Percentiles rank a stretch among this genome's conserved stretches.
Conservation (phyloP, 1,140 invertebrate species). For the Bombus sylvicola region DNA sequence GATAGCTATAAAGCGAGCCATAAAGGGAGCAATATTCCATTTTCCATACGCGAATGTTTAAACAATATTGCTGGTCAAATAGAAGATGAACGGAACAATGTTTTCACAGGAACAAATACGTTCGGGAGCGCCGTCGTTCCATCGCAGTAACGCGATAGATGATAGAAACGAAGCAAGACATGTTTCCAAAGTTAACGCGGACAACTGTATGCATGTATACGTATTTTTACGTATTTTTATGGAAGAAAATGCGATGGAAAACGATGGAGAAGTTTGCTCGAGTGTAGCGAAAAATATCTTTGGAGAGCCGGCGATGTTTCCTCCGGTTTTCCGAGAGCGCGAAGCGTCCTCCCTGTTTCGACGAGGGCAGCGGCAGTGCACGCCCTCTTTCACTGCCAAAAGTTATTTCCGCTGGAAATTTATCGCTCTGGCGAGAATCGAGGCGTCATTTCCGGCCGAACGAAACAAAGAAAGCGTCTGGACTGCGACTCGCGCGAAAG, state of each 20-base stretch:
- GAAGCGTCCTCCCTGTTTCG: conserved; percentile 23
- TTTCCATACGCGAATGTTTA: neutral
- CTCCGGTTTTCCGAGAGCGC: neutral
- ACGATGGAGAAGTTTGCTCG: neutral
- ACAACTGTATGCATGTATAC: too few relatives aligned
- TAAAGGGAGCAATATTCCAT: neutral
- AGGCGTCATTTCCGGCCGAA: conserved; percentile 68
- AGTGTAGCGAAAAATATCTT: neutral
- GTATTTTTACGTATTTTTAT: neutral
- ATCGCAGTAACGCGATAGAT: neutral
- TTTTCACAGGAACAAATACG: neutral
- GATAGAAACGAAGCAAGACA: neutral
- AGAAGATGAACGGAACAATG: neutral
- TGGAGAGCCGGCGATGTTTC: conserved; percentile 10
- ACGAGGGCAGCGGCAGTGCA: conserved; percentile 19
- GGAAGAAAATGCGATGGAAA: neutral
- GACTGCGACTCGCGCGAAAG: conserved; percentile 42
- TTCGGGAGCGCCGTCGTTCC: too few relatives aligned
- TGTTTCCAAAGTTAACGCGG: neutral
- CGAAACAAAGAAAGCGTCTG: conserved; percentile 64
- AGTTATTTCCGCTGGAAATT: conserved; percentile 71
- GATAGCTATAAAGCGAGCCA: too few relatives aligned
- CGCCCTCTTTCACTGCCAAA: conserved; percentile 59
- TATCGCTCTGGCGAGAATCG: conserved; percentile 69
- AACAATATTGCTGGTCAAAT: neutral